Base-by-base conservation (phyloP, 2,888 invertebrate species). In the Campoletis raptor region DNA sequence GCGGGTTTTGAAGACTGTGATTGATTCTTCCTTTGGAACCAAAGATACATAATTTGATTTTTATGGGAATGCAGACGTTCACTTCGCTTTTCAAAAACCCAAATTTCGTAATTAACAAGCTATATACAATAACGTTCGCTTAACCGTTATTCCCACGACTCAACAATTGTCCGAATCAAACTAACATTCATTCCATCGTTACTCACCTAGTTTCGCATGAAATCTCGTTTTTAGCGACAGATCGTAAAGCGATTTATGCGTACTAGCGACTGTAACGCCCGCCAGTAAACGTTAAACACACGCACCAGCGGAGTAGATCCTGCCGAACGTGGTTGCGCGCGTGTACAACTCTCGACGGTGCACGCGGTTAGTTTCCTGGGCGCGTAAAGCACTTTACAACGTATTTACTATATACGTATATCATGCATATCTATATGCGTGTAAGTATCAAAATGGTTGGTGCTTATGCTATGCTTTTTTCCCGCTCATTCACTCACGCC, bases 231-330 rank as follows among this genome's bases (percentile, higher is more conserved):
- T 93, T 92, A 93, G 94, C 92, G 94, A 94, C 93, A 92, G 93
- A 93, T 94, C 94, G 93, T 93, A 93, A 94, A 94, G 90, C 92
- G 92, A 93, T 93, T 94, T 94, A 94, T 93, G 93, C 91, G 88
- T 91, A 91, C 91, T 92, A 91, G 88, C 91, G 90, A 92, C 92
- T 92, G 93, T 93, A 92, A 93, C 92, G 92, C 86, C 54, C 90
- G 93, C 91, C 91, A 92, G 93, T 93, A 93, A 93, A 93, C 92
- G 92, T 90, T 92, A 92, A 92, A 91, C 91, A 87, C 86, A 88
- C 80, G 90, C 90, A 89, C 88, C 87, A 84, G 89, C 90, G 85
- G 89, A 88, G 88, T 54, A 85, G 78, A 80, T 88, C 87, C 85
- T 52, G 73, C 67, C 42, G 7, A 40, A 42, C 81, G 73, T 21